Evolutionary conservation across 2,888 invertebrate genomes (phyloP).

Genomic region (Corythucha ciliata): DNA sequence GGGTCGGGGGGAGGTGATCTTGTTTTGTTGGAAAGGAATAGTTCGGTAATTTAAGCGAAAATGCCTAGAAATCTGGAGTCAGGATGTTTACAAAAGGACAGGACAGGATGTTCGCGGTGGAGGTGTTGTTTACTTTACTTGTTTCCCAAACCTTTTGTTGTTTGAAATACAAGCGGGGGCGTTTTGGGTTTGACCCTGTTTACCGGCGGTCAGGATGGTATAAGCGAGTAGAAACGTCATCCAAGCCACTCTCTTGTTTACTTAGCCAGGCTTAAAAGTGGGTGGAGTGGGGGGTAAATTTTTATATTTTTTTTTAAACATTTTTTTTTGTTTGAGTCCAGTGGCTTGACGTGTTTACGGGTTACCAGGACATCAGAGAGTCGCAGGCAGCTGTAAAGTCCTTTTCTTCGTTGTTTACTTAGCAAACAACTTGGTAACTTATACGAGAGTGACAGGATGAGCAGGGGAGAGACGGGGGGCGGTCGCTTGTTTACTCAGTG

Average conservation of each 20-base stretch:
- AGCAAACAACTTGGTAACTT: constrained; percentile 25
- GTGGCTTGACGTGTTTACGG: constrained; percentile 24
- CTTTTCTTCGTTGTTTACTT: constrained; percentile 24
- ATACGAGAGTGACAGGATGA: no score
- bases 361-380: constrained; percentile 27
- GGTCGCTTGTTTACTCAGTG: no score
- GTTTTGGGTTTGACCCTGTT: constrained; percentile 27
- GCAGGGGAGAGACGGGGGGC: no score
- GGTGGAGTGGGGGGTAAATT: no score
- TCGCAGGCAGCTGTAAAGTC: constrained; percentile 19
- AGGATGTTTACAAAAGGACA: constrained; percentile 31
- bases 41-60: neutral
- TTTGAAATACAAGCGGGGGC: constrained; percentile 22
- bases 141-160: constrained; percentile 21
- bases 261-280: no score
- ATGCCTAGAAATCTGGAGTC: neutral
- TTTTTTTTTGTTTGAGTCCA: constrained; percentile 8
- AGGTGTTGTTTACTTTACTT: constrained; percentile 31
- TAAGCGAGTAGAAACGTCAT: constrained; percentile 21
- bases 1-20: neutral
- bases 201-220: constrained; percentile 29
- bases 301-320: no score
- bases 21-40: neutral
- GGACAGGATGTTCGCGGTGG: constrained; percentile 21
- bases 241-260: constrained; percentile 25